phyloP scores from a whole-genome alignment of 2,888 invertebrate species.

The Notodonta dromedarius region DNA sequence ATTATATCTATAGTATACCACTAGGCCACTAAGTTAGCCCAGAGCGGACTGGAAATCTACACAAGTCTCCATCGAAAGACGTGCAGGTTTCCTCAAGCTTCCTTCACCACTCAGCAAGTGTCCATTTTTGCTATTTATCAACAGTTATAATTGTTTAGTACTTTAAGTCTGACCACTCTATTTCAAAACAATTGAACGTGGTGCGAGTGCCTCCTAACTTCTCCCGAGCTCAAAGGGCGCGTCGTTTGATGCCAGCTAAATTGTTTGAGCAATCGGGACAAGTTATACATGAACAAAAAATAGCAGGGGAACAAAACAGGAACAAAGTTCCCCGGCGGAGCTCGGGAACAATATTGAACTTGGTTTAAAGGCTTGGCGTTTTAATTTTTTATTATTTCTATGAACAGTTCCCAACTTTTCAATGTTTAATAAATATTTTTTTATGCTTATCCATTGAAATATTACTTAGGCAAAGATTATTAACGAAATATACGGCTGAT shows the following conservation, averaged over 20 bases:
- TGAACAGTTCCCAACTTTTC: background rate
- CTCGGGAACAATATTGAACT: conserved; percentile 5
- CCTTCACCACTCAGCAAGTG: too few species aligned
- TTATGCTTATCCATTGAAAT: too few species aligned
- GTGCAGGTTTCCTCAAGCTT: too few species aligned
- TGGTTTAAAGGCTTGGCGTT: conserved; percentile 2
- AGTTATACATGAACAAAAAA: conserved; percentile 6
- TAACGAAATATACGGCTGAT: too few species aligned
- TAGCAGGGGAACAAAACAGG: background rate
- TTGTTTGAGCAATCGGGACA: conserved; percentile 10
- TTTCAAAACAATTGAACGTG: background rate
- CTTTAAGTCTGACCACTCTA: background rate
- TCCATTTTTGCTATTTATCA: too few species aligned
- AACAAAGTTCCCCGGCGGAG: background rate
- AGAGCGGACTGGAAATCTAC: too few species aligned
- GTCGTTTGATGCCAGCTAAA: conserved; percentile 7
- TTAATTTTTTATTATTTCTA: conserved; percentile 4
- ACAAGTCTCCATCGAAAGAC: too few species aligned
- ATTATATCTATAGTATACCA: too few species aligned
- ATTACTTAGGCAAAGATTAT: too few species aligned
- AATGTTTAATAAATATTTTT: background rate
- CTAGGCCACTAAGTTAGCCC: too few species aligned
- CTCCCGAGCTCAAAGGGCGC: background rate
- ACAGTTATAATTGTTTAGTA: too few species aligned
- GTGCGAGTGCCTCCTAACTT: background rate